phyloP scores from a whole-genome alignment of 2,888 invertebrate genomes.

The Crioceris asparagi region DNA sequence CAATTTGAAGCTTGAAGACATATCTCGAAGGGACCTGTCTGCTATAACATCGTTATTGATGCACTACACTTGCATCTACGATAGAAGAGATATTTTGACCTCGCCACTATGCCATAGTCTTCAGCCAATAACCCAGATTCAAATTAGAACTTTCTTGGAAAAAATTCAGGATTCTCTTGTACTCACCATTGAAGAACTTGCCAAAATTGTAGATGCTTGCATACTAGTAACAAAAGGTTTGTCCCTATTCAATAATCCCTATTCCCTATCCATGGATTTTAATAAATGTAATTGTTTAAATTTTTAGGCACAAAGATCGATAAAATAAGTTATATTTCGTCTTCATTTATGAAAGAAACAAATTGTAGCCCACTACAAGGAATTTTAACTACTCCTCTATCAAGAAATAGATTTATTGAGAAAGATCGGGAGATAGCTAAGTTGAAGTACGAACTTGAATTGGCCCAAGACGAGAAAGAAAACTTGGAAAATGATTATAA shows the following conservation, averaged over 20 bases:
- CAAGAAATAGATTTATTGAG: conserved; percentile 24
- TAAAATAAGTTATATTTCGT: neutral
- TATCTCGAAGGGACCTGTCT: conserved; percentile 21
- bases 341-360: conserved; percentile 13
- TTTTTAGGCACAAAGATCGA: conserved; percentile 1
- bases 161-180: conserved; percentile 18
- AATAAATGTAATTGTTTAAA: no score
- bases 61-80: conserved; percentile 34
- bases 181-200: conserved; percentile 24
- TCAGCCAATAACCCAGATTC: conserved; percentile 25
- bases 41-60: conserved; percentile 30
- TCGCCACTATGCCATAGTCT: conserved; percentile 31
- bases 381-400: conserved; percentile 29
- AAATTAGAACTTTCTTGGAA: conserved; percentile 31
- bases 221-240: no score
- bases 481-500: conserved; percentile 51
- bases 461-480: conserved; percentile 50
- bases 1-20: conserved; percentile 23
- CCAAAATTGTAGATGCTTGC: conserved; percentile 22
- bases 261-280: no score
- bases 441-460: conserved; percentile 48
- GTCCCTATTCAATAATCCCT: no score
- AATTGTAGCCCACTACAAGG: conserved; percentile 28
- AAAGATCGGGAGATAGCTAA: conserved; percentile 40
- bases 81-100: conserved; percentile 31